Conservation (phyloP, 2,113 vertebrate species). For the Leptobrachium leishanense region DNA sequence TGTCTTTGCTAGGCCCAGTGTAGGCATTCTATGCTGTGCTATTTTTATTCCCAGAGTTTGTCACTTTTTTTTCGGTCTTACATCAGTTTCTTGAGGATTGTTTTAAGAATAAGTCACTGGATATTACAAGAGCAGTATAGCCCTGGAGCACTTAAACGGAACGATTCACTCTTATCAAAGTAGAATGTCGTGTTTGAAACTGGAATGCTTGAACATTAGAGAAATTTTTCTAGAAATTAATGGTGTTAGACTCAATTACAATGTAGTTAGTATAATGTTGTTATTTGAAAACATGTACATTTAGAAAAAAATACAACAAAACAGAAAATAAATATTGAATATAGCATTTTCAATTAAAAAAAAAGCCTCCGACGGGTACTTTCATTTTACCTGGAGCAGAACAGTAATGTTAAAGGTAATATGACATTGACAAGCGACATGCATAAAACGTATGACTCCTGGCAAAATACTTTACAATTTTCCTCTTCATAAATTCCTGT, state of each 20-base stretch:
- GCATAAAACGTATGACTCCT: no score
- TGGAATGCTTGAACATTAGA: slow-evolving; percentile 18
- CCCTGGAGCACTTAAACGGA: slow-evolving; percentile 36
- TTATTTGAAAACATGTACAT: no score
- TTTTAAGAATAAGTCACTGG: slow-evolving; percentile 40
- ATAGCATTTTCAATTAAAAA: background rate
- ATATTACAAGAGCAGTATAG: slow-evolving; percentile 38
- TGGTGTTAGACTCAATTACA: background rate
- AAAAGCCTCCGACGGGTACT: no score
- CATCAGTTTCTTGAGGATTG: slow-evolving; percentile 38
- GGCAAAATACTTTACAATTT: no score
- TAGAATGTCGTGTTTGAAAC: slow-evolving; percentile 19
- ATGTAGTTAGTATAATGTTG: background rate
- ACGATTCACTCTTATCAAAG: slow-evolving; percentile 30
- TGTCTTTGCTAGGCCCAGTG: slow-evolving; percentile 17
- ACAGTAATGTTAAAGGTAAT: no score
- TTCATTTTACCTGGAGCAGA: no score
- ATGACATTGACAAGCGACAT: no score
- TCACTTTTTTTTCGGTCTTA: slow-evolving; percentile 8
- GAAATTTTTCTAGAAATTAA: slow-evolving; percentile 7
- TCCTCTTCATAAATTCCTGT: no score
- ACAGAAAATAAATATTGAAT: background rate
- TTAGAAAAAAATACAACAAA: no score
- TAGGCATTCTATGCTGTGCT: slow-evolving; percentile 37
- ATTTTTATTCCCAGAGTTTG: slow-evolving; percentile 28